A percentile compares a stretch with the other conserved stretches of the same genome.
phyloP scores from a whole-genome alignment of 2,797 vertebrate genomes.

The Lithobates pipiens region DNA sequence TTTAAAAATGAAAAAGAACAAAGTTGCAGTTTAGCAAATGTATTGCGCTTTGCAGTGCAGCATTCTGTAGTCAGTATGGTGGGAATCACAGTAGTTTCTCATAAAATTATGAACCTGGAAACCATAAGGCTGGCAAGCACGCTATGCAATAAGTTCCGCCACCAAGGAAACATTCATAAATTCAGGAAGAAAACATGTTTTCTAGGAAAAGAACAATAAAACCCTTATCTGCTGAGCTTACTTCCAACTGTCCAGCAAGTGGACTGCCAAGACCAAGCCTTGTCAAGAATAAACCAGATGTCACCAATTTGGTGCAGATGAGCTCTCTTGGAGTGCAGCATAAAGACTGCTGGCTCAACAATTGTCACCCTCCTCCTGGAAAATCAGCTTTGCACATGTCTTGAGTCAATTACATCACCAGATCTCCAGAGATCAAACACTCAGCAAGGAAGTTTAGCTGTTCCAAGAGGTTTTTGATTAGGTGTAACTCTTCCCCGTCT shows the following conservation, averaged over 20 bases:
- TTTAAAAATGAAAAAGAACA: too few relatives aligned
- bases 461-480: slow-evolving; percentile 62
- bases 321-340: slow-evolving; percentile 18
- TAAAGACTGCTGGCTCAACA: slow-evolving; percentile 40
- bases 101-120: too few relatives aligned
- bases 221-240: slow-evolving; percentile 5
- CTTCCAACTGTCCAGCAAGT: slow-evolving; percentile 36
- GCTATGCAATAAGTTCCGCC: too few relatives aligned
- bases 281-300: slow-evolving; percentile 48
- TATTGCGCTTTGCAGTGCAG: too few relatives aligned
- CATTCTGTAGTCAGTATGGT: too few relatives aligned
- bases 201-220: neutral
- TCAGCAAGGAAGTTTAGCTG: slow-evolving; percentile 68
- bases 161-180: too few relatives aligned
- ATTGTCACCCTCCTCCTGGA: slow-evolving; percentile 26
- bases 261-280: slow-evolving; percentile 2
- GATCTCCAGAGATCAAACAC: slow-evolving; percentile 66
- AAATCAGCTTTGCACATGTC: slow-evolving; percentile 48
- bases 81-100: too few relatives aligned
- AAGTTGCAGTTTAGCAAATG: too few relatives aligned
- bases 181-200: too few relatives aligned
- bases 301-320: slow-evolving; percentile 56
- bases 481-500: slow-evolving; percentile 39
- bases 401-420: slow-evolving; percentile 63
- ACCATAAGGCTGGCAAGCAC: too few relatives aligned